Evolutionary conservation across 2,888 invertebrate species (phyloP).

Genomic region (Agrochola lychnidis): DNA sequence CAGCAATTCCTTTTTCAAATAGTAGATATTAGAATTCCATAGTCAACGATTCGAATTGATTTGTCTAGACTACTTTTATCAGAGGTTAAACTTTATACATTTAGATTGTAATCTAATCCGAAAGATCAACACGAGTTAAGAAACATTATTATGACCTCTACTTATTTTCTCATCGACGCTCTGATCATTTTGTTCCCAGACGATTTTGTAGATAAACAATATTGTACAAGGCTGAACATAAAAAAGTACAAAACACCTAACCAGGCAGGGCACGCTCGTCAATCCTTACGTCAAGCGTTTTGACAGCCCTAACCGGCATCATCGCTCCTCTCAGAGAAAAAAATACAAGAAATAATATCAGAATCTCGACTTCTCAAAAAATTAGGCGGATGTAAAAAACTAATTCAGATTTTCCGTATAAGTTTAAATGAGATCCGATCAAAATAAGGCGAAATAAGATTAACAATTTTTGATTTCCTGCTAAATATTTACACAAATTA

Average conservation of each 20-base stretch:
- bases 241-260: conserved; percentile 84
- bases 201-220: conserved; percentile 78
- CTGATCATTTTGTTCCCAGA: conserved; percentile 70
- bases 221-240: conserved; percentile 81
- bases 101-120: conserved; percentile 41
- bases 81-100: conserved; percentile 30
- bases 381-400: conserved; percentile 61
- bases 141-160: conserved; percentile 53
- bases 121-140: conserved; percentile 29
- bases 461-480: conserved; percentile 44
- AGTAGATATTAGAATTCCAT: background rate
- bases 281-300: conserved; percentile 88
- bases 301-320: conserved; percentile 90
- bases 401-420: conserved; percentile 56
- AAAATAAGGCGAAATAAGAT: conserved; percentile 37
- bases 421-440: conserved; percentile 48
- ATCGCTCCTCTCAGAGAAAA: conserved; percentile 77
- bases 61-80: conserved; percentile 20
- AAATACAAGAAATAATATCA: conserved; percentile 78
- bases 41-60: conserved; percentile 10
- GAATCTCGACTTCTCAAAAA: conserved; percentile 66
- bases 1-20: conserved; percentile 6
- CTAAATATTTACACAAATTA: conserved; percentile 14
- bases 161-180: conserved; percentile 61
- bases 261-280: conserved; percentile 85